Base-by-base conservation (phyloP, 2,888 invertebrate genomes). In the Gymnocheta viridis region DNA sequence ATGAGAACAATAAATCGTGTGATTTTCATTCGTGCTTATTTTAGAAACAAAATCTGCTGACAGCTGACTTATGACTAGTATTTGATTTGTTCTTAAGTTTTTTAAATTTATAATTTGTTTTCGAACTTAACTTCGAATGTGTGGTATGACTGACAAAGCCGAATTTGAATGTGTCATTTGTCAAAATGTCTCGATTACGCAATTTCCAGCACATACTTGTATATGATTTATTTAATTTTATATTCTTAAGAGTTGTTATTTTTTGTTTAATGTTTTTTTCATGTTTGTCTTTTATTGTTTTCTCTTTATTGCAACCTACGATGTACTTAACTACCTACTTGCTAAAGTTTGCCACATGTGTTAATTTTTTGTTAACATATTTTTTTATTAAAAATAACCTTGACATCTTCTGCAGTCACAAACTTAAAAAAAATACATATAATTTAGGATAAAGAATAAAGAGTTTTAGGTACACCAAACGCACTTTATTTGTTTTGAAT, bases 281-380 rank as follows among this genome's bases (percentile, higher is more conserved):
- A 17, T 17, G 9, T 24, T 12, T 27, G 17, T 24, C 19, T 17
- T 17, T 24, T 27, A 35, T 56, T 44, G 41, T 49, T 24, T 54
- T 62, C 24, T 70, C 44, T 70, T 62, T 24, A 70, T 58, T 80
- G 80, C 64, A 80, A 58, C 80, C 80, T 58, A 80, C 80, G 73
- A 38, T 51, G 24, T 72, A 29, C 64, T 80, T 73, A 29, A 41
- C 80, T 35, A 73, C 80, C 80, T 81, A 81, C 80, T 81, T 60
- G 79, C 44, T 35, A 10, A 49, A 35, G 19, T 60, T 70, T 27
- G 17, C 29, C 24, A 29, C 27, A 54, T 27, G 17, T 19, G 14
- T 32, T 22, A 7, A 49, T 24, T 47, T 24, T 41, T 29, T 41
- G 17, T 56, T 24, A n/a, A 49, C n/a, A n/a, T n/a, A n/a, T n/a